Conservation (phyloP, 1,140 invertebrate species). For the Rhynchophorus ferrugineus region DNA sequence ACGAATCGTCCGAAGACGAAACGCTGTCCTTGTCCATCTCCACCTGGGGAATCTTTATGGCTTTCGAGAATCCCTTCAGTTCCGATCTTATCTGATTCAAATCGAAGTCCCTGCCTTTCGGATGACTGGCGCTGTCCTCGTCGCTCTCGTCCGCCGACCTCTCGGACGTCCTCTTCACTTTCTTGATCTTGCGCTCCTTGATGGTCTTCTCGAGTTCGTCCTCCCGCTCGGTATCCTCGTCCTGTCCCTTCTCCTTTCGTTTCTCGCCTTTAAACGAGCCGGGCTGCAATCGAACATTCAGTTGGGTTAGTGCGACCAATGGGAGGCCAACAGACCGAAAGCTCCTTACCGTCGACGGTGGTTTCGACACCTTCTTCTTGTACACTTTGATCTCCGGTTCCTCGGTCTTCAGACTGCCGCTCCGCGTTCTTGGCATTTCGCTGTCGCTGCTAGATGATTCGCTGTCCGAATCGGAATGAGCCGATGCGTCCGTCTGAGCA, state of each 20-base stretch:
- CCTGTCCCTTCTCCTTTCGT: conserved; percentile 34
- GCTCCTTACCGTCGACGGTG: conserved; percentile 13
- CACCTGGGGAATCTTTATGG: conserved; percentile 43
- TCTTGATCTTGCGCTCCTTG: conserved; percentile 21
- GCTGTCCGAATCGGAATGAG: conserved; percentile 51
- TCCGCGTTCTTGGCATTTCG: conserved; percentile 33
- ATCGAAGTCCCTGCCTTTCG: conserved; percentile 68
- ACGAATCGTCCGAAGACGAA: conserved; percentile 38
- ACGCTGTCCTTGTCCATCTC: conserved; percentile 37
- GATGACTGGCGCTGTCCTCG: conserved; percentile 25
- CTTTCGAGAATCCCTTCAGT: conserved; percentile 67
- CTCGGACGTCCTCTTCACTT: conserved; percentile 28
- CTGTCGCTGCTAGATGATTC: conserved; percentile 39
- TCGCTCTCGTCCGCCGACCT: conserved; percentile 35
- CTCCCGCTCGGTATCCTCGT: conserved; percentile 39
- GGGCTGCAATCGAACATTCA: too few relatives aligned
- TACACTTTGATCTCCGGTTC: conserved; percentile 28
- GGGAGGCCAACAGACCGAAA: too few relatives aligned
- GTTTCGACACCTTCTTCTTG: conserved; percentile 21
- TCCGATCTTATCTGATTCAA: conserved; percentile 76
- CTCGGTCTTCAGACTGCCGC: conserved; percentile 40
- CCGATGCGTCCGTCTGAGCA: conserved; percentile 50
- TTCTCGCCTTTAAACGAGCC: conserved; percentile 31
- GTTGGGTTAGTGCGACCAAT: too few relatives aligned
- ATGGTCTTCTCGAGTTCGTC: conserved; percentile 32